phyloP scores from a whole-genome alignment of 1,140 invertebrate species.

The Palaemon carinicauda region DNA sequence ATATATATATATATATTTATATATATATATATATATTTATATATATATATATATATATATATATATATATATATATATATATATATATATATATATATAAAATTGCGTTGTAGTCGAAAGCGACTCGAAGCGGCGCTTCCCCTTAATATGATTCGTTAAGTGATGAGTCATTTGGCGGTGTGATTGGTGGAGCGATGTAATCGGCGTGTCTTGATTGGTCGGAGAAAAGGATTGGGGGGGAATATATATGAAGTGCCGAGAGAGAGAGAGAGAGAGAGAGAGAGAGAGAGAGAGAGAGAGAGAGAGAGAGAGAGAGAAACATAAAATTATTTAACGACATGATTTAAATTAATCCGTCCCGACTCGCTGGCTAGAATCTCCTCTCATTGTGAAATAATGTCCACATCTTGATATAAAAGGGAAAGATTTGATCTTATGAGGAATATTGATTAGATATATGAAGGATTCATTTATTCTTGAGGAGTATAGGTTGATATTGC shows the following conservation, averaged over 20 bases:
- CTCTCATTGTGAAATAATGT: too few species aligned
- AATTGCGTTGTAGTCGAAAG: background rate
- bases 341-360: too few species aligned
- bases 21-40: background rate
- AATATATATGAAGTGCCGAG: background rate
- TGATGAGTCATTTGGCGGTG: constrained; percentile 28
- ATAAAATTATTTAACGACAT: too few species aligned
- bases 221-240: background rate
- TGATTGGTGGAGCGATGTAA: constrained; percentile 17
- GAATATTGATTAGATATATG: too few species aligned
- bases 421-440: too few species aligned
- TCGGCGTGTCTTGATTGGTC: constrained; percentile 6
- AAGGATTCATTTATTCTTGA: too few species aligned
- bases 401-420: too few species aligned
- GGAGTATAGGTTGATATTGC: too few species aligned
- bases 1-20: background rate
- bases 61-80: background rate
- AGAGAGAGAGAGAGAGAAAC: too few species aligned
- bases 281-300: background rate
- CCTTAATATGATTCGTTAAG: constrained; percentile 21
- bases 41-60: background rate
- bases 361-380: too few species aligned
- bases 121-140: background rate
- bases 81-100: background rate
- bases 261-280: background rate